phyloP scores from a whole-genome alignment of 1,140 invertebrate genomes.

The Laupala kohalensis region DNA sequence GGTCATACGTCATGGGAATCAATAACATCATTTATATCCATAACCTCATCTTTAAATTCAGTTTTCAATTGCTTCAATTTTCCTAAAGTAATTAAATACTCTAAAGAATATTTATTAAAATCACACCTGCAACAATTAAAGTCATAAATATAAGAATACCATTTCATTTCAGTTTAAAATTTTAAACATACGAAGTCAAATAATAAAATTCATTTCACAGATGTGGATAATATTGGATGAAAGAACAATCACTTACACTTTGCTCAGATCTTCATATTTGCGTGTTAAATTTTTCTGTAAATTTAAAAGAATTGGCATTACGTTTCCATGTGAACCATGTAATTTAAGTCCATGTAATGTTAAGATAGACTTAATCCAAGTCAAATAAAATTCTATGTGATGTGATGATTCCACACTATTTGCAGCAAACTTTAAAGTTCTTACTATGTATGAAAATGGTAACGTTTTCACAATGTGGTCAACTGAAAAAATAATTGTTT shows the following conservation, averaged over 20 bases:
- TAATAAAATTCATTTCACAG: too few species aligned
- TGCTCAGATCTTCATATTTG: slow-evolving; percentile 68
- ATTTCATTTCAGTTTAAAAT: background rate
- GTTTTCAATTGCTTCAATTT: background rate
- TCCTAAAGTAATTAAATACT: background rate
- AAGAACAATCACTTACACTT: slow-evolving; percentile 86
- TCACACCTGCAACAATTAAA: background rate
- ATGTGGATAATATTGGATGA: too few species aligned
- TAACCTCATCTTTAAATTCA: background rate
- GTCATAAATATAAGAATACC: background rate
- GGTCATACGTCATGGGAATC: background rate
- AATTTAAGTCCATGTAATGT: slow-evolving; percentile 43
- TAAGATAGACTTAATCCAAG: slow-evolving; percentile 60
- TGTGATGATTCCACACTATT: slow-evolving; percentile 55
- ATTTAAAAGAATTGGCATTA: slow-evolving; percentile 48
- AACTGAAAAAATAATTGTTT: slow-evolving; percentile 41
- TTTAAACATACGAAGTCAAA: background rate
- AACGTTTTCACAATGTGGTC: slow-evolving; percentile 54
- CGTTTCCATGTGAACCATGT: slow-evolving; percentile 27
- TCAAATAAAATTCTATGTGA: slow-evolving; percentile 79
- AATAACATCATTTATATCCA: background rate
- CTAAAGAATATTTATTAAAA: background rate
- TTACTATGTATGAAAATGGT: slow-evolving; percentile 59
- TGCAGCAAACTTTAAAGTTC: slow-evolving; percentile 54
- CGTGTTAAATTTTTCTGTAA: slow-evolving; percentile 68